These are phyloP conservation scores for Coccyzus lansbergi DNA, from an alignment of 2,797 vertebrate species.

Conservation along the genomic window DNA sequence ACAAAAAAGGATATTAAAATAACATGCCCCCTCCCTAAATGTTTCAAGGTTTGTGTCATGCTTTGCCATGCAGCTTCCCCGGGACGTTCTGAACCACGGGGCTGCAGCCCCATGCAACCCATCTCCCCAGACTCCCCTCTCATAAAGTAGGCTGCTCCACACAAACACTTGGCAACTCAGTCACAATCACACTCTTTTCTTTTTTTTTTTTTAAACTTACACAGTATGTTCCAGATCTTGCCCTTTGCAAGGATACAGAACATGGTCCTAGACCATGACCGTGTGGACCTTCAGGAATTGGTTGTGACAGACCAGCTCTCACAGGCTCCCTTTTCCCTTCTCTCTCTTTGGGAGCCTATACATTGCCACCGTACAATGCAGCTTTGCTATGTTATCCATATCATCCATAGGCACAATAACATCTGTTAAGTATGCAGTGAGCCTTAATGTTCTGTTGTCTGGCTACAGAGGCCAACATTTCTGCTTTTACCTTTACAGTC, in stretches of 20 bases:
- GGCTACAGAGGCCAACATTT: background rate
- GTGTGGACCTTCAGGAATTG: background rate
- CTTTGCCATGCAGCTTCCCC: constrained; percentile 13
- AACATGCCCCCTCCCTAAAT: constrained; percentile 55
- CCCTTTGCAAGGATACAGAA: background rate
- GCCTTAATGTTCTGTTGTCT: background rate
- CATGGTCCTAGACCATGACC: rapidly evolving
- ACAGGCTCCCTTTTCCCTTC: background rate
- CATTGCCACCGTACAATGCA: rapidly evolving
- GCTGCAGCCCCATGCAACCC: background rate
- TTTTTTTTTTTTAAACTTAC: rapidly evolving
- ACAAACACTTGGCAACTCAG: background rate
- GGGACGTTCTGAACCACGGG: background rate
- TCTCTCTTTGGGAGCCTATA: background rate
- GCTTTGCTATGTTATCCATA: background rate
- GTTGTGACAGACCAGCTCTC: background rate
- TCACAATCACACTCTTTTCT: rapidly evolving
- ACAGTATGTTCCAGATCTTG: rapidly evolving
- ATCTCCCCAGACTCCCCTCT: background rate
- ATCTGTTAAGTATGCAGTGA: background rate
- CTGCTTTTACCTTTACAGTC: background rate
- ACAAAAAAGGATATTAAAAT: constrained; percentile 67
- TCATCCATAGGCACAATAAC: background rate
- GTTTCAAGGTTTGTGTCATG: constrained; percentile 61
- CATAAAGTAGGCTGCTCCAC: background rate